These are phyloP conservation scores for Monochamus alternatus DNA, from an alignment of 2,888 invertebrate genomes.

Conservation along the genomic window DNA sequence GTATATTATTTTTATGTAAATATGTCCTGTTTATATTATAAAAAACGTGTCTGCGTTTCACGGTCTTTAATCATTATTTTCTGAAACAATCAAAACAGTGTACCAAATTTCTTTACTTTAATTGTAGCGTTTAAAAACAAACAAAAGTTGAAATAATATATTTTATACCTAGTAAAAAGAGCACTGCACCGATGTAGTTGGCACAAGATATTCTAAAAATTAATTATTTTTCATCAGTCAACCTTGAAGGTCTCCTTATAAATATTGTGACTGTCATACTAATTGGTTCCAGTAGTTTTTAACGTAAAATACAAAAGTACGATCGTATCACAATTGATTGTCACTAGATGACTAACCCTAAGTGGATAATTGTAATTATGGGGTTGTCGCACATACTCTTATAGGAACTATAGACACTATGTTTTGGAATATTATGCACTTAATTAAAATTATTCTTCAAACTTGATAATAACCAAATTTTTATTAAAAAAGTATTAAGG, in stretches of 20 bases:
- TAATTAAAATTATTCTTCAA: too few relatives aligned
- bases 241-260: slow-evolving; percentile 9
- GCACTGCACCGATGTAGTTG: slow-evolving; percentile 7
- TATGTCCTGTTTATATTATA: too few relatives aligned
- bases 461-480: too few relatives aligned
- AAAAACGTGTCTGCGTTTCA: too few relatives aligned
- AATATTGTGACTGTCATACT: slow-evolving; percentile 11
- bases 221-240: slow-evolving; percentile 19
- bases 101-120: too few relatives aligned
- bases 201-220: neutral
- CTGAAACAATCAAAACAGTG: too few relatives aligned
- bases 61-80: too few relatives aligned
- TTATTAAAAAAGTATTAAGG: too few relatives aligned
- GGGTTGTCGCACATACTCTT: too few relatives aligned
- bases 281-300: neutral
- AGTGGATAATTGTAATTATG: neutral
- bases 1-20: too few relatives aligned
- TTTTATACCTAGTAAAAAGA: neutral
- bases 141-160: neutral
- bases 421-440: too few relatives aligned
- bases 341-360: neutral
- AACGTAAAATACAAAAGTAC: neutral
- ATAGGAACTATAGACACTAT: too few relatives aligned
- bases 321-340: neutral
- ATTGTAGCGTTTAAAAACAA: neutral